phyloP scores from a whole-genome alignment of 2,888 invertebrate species.

The Listrodromus nycthemerus region DNA sequence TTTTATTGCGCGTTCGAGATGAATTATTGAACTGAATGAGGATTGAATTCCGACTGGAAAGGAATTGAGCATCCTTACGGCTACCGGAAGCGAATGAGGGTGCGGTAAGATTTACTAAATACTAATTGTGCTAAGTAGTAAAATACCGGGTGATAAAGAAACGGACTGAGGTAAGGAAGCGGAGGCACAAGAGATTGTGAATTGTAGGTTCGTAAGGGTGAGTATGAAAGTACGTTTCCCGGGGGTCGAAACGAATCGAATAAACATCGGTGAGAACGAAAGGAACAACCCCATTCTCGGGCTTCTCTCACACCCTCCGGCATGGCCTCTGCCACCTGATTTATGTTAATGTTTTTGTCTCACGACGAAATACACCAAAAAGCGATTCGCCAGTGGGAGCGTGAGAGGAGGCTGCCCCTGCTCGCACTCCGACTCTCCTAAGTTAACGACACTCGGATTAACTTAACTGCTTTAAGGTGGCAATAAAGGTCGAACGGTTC shows the following conservation, averaged over 20 bases:
- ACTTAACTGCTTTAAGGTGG: conserved; percentile 83
- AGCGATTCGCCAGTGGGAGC: conserved; percentile 76
- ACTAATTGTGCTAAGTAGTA: conserved; percentile 54
- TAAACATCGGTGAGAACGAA: conserved; percentile 78
- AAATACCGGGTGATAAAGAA: conserved; percentile 15
- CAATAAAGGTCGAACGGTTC: conserved; percentile 83
- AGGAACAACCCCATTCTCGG: conserved; percentile 64
- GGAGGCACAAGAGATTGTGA: conserved; percentile 47
- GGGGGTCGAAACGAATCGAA: conserved; percentile 79
- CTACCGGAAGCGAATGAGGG: neutral
- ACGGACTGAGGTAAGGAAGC: conserved; percentile 64
- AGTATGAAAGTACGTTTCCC: conserved; percentile 31
- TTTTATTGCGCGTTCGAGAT: too few relatives aligned
- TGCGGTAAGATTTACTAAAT: conserved; percentile 24
- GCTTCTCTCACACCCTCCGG: conserved; percentile 72
- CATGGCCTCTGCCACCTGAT: conserved; percentile 78
- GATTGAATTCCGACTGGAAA: neutral
- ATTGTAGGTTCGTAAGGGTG: conserved; percentile 16
- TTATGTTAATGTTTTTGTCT: conserved; percentile 85
- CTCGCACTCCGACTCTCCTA: conserved; percentile 69
- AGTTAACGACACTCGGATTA: conserved; percentile 80
- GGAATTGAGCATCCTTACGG: neutral
- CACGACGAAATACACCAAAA: conserved; percentile 83
- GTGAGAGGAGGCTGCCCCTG: conserved; percentile 54
- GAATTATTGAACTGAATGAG: too few relatives aligned